Conservation (phyloP, 2,113 vertebrate species). For the Columbina picui region DNA sequence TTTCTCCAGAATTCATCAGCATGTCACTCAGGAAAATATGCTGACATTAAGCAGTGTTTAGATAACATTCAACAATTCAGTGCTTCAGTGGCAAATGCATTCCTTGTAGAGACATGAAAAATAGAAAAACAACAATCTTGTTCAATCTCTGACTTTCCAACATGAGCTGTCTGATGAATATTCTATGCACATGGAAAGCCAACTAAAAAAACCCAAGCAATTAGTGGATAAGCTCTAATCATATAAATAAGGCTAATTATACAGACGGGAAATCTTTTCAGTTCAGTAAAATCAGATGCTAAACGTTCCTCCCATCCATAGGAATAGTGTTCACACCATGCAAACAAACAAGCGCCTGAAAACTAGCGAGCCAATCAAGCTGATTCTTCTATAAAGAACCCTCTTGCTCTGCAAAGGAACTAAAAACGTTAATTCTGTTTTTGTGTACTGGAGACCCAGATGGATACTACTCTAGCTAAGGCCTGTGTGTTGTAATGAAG, state of each 20-base stretch:
- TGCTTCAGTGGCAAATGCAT: background rate
- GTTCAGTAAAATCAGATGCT: conserved; percentile 14
- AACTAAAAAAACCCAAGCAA: background rate
- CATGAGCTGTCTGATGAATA: background rate
- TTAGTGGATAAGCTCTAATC: conserved; percentile 23
- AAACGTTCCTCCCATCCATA: conserved; percentile 27
- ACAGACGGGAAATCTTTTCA: background rate
- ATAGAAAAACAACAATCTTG: background rate
- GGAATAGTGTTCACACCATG: background rate
- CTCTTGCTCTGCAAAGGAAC: background rate
- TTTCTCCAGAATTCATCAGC: background rate
- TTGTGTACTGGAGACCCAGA: background rate
- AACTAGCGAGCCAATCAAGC: background rate
- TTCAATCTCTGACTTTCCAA: background rate
- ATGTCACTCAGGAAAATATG: background rate
- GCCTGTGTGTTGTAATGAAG: background rate
- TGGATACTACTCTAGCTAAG: background rate
- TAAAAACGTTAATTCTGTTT: background rate
- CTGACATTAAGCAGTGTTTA: background rate
- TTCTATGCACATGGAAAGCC: background rate
- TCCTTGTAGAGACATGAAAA: background rate
- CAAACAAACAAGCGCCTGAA: background rate
- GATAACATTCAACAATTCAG: background rate
- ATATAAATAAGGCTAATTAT: conserved; percentile 44
- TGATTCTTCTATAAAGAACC: background rate